Percentiles rank a stretch among this genome's conserved stretches.
Conservation (phyloP, 2,888 invertebrate species). For the Ethmia dodecea region DNA sequence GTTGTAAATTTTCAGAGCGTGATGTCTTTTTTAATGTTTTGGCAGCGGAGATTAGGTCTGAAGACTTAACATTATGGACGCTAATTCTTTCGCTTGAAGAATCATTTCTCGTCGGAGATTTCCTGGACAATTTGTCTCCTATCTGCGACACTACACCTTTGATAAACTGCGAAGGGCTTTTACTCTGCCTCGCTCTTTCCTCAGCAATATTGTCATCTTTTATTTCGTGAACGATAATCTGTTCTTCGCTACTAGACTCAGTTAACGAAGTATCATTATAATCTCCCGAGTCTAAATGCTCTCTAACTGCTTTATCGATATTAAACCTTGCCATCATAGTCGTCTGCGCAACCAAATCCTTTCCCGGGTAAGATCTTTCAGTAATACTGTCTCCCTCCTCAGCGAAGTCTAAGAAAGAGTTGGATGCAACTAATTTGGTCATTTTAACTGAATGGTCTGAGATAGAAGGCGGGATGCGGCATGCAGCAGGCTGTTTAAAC, state of each 20-base stretch:
- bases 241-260: constrained; percentile 63
- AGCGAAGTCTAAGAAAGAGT: constrained; percentile 55
- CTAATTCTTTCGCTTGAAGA: constrained; percentile 38
- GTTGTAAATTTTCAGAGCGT: constrained; percentile 20
- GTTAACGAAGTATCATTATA: constrained; percentile 62
- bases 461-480: constrained; percentile 51
- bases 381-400: constrained; percentile 60
- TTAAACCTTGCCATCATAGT: constrained; percentile 70
- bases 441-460: constrained; percentile 57
- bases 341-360: constrained; percentile 56
- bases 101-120: constrained; percentile 25
- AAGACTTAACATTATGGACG: constrained; percentile 51
- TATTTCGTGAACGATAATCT: constrained; percentile 44
- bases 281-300: constrained; percentile 62
- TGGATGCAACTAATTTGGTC: constrained; percentile 53
- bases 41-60: constrained; percentile 49
- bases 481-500: constrained; percentile 58
- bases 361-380: constrained; percentile 48
- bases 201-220: constrained; percentile 19
- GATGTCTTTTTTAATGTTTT: constrained; percentile 41
- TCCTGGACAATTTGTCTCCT: constrained; percentile 41
- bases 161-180: constrained; percentile 46
- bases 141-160: constrained; percentile 44
- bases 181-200: constrained; percentile 31
- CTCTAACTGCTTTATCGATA: constrained; percentile 50